Evolutionary conservation across 2,888 invertebrate genomes (phyloP).

Genomic region (Lutraria lutraria): DNA sequence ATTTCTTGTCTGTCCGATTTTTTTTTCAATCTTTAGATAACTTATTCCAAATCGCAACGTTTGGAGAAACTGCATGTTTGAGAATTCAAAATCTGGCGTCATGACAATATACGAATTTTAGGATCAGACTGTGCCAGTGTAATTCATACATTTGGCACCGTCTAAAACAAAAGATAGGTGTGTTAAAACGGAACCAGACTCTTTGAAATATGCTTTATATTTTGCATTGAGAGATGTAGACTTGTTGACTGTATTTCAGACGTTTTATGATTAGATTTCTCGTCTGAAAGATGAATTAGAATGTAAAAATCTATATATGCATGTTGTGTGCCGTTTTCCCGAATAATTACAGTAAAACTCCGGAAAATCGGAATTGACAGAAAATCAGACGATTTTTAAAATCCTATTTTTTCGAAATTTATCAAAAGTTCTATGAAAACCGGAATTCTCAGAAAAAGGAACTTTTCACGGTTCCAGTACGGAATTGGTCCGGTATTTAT

Average conservation of each 20-base stretch:
- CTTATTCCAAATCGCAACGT: not conserved
- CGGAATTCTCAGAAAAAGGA: too few relatives aligned
- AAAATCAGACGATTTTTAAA: too few relatives aligned
- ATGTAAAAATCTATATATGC: not conserved
- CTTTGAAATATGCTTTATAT: not conserved
- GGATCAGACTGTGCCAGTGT: not conserved
- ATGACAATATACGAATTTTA: not conserved
- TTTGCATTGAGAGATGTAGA: not conserved
- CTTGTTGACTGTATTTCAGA: not conserved
- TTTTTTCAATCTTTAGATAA: not conserved
- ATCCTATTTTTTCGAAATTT: too few relatives aligned
- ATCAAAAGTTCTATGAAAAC: too few relatives aligned
- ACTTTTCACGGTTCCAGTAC: too few relatives aligned
- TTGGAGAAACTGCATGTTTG: not conserved
- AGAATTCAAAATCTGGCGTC: not conserved
- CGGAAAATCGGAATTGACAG: too few relatives aligned
- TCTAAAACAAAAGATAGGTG: not conserved
- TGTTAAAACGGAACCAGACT: not conserved
- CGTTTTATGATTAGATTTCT: not conserved
- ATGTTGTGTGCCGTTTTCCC: too few relatives aligned
- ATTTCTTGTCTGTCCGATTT: not conserved
- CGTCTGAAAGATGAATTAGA: not conserved
- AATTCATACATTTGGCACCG: constrained; percentile 13
- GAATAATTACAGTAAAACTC: too few relatives aligned
- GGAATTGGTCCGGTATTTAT: too few relatives aligned